Conservation (phyloP, 2,888 invertebrate genomes). For the Volucella bombylans region DNA sequence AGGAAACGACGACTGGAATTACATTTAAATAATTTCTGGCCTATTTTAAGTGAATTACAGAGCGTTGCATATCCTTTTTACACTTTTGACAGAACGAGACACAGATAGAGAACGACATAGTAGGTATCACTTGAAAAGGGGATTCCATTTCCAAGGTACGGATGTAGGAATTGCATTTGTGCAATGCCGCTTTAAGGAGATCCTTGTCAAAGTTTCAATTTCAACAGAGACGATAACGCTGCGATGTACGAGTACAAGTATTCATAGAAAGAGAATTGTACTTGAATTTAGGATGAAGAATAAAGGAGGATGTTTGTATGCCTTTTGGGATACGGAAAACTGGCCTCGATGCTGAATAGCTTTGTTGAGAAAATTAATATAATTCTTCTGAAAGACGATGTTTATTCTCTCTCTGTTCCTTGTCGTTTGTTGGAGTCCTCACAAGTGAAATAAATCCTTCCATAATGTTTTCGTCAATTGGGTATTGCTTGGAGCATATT, state of each 20-base stretch:
- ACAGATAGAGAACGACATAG: not conserved
- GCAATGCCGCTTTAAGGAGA: conserved; percentile 9
- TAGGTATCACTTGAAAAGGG: not conserved
- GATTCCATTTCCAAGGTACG: not conserved
- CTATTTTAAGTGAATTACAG: conserved; percentile 25
- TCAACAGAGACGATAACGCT: not conserved
- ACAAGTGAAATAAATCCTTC: too few relatives aligned
- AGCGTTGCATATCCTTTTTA: conserved; percentile 11
- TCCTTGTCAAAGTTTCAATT: conserved; percentile 21
- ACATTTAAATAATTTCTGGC: not conserved
- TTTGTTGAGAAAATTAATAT: too few relatives aligned
- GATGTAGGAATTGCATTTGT: not conserved
- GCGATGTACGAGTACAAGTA: not conserved
- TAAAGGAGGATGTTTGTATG: too few relatives aligned
- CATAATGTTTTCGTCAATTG: too few relatives aligned
- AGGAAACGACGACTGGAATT: not conserved
- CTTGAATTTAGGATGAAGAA: too few relatives aligned
- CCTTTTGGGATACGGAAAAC: too few relatives aligned
- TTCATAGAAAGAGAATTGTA: too few relatives aligned
- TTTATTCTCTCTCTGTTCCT: too few relatives aligned
- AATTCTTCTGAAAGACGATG: too few relatives aligned
- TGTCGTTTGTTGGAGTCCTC: too few relatives aligned
- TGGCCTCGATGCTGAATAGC: too few relatives aligned
- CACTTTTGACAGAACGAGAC: not conserved
- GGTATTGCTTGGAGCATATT: too few relatives aligned